Percentiles rank a stretch among this genome's conserved stretches.
Conservation (phyloP, 2,797 vertebrate genomes). For the Girardinus metallicus region DNA sequence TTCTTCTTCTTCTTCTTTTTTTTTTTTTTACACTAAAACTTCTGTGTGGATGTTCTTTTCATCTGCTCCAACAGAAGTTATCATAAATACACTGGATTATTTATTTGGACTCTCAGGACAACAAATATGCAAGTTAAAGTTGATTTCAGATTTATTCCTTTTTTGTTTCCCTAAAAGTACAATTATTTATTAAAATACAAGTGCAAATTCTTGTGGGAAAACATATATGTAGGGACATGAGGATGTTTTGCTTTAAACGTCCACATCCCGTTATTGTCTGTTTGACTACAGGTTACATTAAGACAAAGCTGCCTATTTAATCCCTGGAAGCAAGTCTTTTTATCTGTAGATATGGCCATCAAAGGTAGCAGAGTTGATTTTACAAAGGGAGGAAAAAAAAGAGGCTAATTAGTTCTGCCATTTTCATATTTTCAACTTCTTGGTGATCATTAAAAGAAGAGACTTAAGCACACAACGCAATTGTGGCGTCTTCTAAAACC, state of each 20-base stretch:
- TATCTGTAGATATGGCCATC: constrained; percentile 22
- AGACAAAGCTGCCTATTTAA: constrained; percentile 13
- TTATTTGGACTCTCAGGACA: constrained; percentile 27
- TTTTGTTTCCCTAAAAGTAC: background rate
- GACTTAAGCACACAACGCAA: constrained; percentile 15
- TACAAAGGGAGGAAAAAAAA: background rate
- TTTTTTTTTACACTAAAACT: constrained; percentile 42
- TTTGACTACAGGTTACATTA: background rate
- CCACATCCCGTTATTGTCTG: too few relatives aligned
- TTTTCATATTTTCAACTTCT: constrained; percentile 2
- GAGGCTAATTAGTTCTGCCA: constrained; percentile 1
- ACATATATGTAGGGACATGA: background rate
- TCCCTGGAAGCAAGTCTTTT: constrained; percentile 19
- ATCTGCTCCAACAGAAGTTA: constrained; percentile 31
- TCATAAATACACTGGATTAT: constrained; percentile 44
- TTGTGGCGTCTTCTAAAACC: constrained; percentile 2
- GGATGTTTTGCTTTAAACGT: background rate
- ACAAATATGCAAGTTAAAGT: constrained; percentile 12
- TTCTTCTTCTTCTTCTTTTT: too few relatives aligned
- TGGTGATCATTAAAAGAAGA: constrained; percentile 12
- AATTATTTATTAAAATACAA: background rate
- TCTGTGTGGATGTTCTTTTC: constrained; percentile 43
- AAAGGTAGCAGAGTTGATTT: constrained; percentile 11
- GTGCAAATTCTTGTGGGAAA: background rate
- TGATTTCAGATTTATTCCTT: background rate